phyloP scores from a whole-genome alignment of 2,797 vertebrate species.

The Takifugu rubripes region DNA sequence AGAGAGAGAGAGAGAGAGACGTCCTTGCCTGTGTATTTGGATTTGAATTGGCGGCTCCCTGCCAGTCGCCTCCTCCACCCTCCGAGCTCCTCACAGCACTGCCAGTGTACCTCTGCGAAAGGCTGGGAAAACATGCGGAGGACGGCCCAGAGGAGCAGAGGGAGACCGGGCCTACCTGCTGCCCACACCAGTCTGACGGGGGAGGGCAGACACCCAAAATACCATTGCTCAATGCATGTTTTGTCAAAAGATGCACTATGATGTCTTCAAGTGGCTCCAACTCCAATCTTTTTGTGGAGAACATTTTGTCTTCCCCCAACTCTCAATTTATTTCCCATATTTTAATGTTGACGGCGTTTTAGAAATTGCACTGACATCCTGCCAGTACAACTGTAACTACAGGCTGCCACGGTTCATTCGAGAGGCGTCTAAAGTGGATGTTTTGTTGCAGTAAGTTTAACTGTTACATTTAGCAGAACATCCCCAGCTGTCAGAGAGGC shows the following conservation, averaged over 20 bases:
- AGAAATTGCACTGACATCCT: constrained; percentile 21
- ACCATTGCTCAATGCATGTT: constrained; percentile 38
- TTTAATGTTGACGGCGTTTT: too few relatives aligned
- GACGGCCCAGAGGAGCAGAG: constrained; percentile 23
- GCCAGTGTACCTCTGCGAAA: constrained; percentile 39
- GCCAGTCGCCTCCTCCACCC: constrained; percentile 50
- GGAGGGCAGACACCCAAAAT: constrained; percentile 37
- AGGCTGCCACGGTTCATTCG: constrained; percentile 24
- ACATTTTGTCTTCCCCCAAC: not conserved
- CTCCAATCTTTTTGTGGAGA: constrained; percentile 23
- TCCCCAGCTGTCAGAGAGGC: constrained; percentile 6
- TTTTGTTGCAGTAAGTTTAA: too few relatives aligned
- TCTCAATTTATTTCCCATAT: not conserved
- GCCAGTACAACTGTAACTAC: constrained; percentile 28
- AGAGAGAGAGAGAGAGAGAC: constrained; percentile 3
- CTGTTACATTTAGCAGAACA: constrained; percentile 2
- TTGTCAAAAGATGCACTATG: constrained; percentile 28
- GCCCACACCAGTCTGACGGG: constrained; percentile 30
- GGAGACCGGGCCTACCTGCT: constrained; percentile 32
- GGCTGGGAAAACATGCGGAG: constrained; percentile 50
- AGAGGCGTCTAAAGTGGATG: not conserved
- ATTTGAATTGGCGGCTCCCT: constrained; percentile 44
- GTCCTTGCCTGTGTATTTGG: constrained; percentile 41
- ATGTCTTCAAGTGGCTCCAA: constrained; percentile 11
- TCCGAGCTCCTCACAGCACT: constrained; percentile 45